Base-by-base conservation (phyloP, 2,113 vertebrate genomes). In the Cyprinodon tularosa region DNA sequence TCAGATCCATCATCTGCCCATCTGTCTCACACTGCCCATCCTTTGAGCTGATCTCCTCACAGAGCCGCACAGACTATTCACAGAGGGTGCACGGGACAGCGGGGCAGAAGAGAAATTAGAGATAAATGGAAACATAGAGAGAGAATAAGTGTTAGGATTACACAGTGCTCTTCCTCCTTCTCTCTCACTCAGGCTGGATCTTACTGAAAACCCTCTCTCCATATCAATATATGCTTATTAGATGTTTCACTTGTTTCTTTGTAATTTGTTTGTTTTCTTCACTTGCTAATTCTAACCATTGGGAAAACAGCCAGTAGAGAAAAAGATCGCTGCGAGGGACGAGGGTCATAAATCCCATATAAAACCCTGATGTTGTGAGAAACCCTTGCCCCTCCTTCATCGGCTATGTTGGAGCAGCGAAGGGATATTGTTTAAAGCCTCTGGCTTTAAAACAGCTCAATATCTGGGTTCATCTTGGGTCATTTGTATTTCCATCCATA, bases 1-100 rank as follows among this genome's bases (percentile, higher is more conserved):
- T 94, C 93, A 93, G 88, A 94, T 93, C 91, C 93, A 93, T 95
- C 94, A 95, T 94, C 93, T 90, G 80, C 90, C 93, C 94, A 94
- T 94, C 93, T 94, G 94, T 94, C 93, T 92, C 84, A 40, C 73
- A 70, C 88, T 85, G 86, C 83, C 91, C 87, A 83, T 87, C 78
- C 85, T 85, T 68, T 4, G 85, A 87, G 86, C 86, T 86, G 80
- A 90, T 88, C 86, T 88, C 88, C 87, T 80, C 67, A 2, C 82
- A 87, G 83, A 88, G 75, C 82, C 85, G 78, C 84, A 85, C 82
- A 15, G 78, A 77, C 78, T 62, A 84, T 79, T 77, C 77, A 71
- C 80, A 72, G 47, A 79, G 77, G 87, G 84, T 74, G 45, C 77
- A 80, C 62, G 78, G 72, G 80, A 84, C 76, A 77, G 71, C 13